Conservation (phyloP, 2,888 invertebrate genomes). For the Onchidella celtica region DNA sequence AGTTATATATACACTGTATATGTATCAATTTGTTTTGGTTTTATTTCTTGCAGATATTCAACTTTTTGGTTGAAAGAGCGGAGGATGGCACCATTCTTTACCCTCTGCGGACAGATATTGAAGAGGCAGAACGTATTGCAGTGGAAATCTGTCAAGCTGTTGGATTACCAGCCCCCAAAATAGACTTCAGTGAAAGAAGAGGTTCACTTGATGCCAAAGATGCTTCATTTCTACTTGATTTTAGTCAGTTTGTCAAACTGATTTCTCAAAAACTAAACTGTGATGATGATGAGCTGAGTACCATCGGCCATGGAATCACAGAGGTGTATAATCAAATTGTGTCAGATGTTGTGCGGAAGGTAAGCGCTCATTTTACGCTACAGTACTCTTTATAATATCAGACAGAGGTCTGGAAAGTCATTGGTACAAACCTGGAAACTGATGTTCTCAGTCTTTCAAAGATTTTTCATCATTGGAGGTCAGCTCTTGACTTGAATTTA, state of each 20-base stretch:
- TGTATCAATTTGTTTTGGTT: no score
- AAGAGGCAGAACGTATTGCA: conserved; percentile 64
- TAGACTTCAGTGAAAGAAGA: conserved; percentile 33
- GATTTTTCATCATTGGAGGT: no score
- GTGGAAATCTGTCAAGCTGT: conserved; percentile 51
- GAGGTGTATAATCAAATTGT: conserved; percentile 56
- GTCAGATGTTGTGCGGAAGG: conserved; percentile 60
- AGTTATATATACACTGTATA: no score
- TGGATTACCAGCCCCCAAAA: conserved; percentile 44
- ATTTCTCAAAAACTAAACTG: conserved; percentile 14
- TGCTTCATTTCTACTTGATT: conserved; percentile 44
- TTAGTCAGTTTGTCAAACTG: conserved; percentile 50
- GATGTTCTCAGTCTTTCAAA: no score
- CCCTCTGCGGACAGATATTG: conserved; percentile 67
- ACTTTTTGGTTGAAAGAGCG: conserved; percentile 82
- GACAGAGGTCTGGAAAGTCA: no score
- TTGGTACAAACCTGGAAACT: no score
- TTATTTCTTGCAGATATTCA: conserved; percentile 83
- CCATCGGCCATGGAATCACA: conserved; percentile 51
- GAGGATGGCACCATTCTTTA: conserved; percentile 55
- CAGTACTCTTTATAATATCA: no score
- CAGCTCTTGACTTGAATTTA: no score
- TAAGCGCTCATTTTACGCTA: neutral
- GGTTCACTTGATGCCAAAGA: conserved; percentile 13
- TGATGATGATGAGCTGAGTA: conserved; percentile 42